Base-by-base conservation (phyloP, 2,888 invertebrate species). In the Dasysyrphus tricinctus region DNA sequence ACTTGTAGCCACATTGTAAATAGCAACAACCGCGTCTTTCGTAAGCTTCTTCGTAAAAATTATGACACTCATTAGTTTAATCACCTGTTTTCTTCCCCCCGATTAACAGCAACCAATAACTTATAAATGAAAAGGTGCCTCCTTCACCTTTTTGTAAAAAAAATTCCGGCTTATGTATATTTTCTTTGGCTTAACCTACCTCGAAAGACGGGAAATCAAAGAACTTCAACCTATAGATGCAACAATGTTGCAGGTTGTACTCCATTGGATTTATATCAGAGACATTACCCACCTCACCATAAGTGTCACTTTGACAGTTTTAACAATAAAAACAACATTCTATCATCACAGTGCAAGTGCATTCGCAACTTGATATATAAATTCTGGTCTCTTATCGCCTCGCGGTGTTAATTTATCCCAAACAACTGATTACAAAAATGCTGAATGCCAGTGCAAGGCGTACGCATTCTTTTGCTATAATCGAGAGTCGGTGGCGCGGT, bases 371-470 rank as follows among this genome's bases (percentile, higher is more conserved):
- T 34, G 32, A 72, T 49, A 81, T 77, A 32, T 32, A 59, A 70
- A 56, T 49, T 32, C 7, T 42, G 24, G 59, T 44, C 39, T 32
- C 54, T 79, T 79, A 84, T 80, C 84, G 69, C 34, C 5, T 57
- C 47, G 19, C 47, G 19, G n/a, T 39, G 34, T 37, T 76, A 73
- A 72, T 76, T 80, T 72, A 67, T 80, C 75, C 47, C 19, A 76
- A 67, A 47, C 76, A 72, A 72, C 19, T 76, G 80, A 84, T 72
- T 80, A 67, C 54, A 9, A 19, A 59, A 73, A 29, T 51, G 16
- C 14, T 19, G 57, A 6, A 12, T 9, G 8, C 24, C 12, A 19
- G 19, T 11, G 42, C 39, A 37, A 19, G 44, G 39, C 73, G 39
- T 70, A 84, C 75, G 79, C 83, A 82, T 77, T 82, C 67, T 49